Conservation (phyloP, 1,140 invertebrate species). For the Pteromalus puparum region DNA sequence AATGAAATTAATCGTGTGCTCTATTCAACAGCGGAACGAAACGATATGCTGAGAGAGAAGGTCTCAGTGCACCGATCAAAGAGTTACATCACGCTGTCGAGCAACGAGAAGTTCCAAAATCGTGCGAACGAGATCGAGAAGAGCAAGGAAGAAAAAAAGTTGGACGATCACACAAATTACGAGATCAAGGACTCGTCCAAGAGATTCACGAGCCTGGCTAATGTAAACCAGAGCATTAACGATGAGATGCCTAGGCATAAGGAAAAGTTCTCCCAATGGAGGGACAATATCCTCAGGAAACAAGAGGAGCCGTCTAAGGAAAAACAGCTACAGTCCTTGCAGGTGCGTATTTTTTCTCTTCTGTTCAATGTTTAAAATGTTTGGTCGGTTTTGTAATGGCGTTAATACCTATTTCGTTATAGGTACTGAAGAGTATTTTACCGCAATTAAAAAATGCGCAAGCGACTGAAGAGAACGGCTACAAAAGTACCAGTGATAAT, state of each 20-base stretch:
- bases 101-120: conserved; percentile 61
- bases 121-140: conserved; percentile 50
- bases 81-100: conserved; percentile 67
- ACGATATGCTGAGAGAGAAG: conserved; percentile 46
- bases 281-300: conserved; percentile 67
- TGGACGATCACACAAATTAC: background rate
- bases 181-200: conserved; percentile 27
- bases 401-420: conserved; percentile 21
- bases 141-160: conserved; percentile 27
- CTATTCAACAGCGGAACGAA: background rate
- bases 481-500: conserved; percentile 54
- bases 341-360: conserved; percentile 58
- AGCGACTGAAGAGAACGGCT: conserved; percentile 66
- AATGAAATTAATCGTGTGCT: background rate
- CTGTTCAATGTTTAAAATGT: background rate
- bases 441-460: conserved; percentile 73
- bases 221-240: conserved; percentile 52
- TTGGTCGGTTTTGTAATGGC: background rate
- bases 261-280: conserved; percentile 70
- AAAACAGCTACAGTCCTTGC: conserved; percentile 68
- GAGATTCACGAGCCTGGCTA: conserved; percentile 55
- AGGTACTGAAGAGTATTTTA: conserved; percentile 75
- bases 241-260: conserved; percentile 56
- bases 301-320: conserved; percentile 66
- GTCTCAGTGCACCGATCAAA: conserved; percentile 64